These are phyloP conservation scores for Pseudorasbora parva DNA, from an alignment of 2,113 vertebrate species.

Conservation along the genomic window DNA sequence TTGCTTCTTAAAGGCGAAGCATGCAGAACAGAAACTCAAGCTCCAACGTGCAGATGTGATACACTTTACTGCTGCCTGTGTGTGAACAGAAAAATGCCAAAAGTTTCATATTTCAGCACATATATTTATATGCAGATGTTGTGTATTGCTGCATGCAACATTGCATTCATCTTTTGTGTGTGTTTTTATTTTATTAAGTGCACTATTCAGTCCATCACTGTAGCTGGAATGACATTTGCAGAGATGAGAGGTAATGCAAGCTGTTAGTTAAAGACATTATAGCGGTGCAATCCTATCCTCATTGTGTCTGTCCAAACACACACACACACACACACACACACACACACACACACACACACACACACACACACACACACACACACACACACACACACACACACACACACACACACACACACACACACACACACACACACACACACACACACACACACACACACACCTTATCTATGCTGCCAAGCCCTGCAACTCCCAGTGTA, in stretches of 20 bases:
- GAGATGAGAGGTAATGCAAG: not conserved
- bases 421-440: not conserved
- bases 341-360: not conserved
- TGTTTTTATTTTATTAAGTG: not conserved
- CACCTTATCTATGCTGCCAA: conserved; percentile 25
- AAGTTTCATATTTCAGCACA: not conserved
- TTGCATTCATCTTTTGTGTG: not conserved
- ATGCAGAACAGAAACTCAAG: conserved; percentile 45
- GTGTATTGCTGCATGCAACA: not conserved
- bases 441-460: not conserved
- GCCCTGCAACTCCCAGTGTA: conserved; percentile 1
- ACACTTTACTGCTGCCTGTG: not conserved
- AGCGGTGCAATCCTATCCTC: not conserved
- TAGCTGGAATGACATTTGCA: not conserved
- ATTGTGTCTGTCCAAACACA: not conserved
- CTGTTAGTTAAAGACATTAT: not conserved
- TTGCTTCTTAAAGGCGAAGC: conserved; percentile 38
- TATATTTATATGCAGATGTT: not conserved
- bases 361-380: not conserved
- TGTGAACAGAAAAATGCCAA: not conserved
- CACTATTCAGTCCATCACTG: not conserved
- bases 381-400: too few species aligned
- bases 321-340: not conserved
- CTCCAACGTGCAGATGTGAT: not conserved
- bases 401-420: not conserved